phyloP scores from a whole-genome alignment of 1,140 invertebrate species.

The Magallana ariakensis region DNA sequence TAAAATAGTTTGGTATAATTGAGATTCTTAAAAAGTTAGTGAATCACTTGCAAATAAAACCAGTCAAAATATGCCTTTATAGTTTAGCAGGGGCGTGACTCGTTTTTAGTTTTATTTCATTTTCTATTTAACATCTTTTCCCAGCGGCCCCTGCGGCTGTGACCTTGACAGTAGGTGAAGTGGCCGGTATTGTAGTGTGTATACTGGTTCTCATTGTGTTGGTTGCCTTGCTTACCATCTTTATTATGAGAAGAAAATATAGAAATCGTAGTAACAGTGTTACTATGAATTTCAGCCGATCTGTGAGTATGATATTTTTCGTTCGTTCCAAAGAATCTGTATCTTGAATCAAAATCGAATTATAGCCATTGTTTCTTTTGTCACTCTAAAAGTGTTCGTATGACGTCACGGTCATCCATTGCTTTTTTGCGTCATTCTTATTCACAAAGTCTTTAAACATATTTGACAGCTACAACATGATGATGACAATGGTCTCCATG shows the following conservation, averaged over 20 bases:
- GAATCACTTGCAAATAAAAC: not conserved
- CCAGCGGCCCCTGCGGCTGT: not conserved
- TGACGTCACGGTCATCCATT: not conserved
- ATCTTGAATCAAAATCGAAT: too few relatives aligned
- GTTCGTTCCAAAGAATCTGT: too few relatives aligned
- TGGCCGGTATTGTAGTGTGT: constrained; percentile 61
- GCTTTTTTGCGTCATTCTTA: not conserved
- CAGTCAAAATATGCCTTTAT: not conserved
- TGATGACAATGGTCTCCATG: not conserved
- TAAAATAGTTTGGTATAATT: not conserved
- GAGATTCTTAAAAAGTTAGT: not conserved
- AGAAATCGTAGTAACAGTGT: not conserved
- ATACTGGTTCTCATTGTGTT: constrained; percentile 53
- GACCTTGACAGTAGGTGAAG: constrained; percentile 53
- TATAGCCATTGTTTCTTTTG: not conserved
- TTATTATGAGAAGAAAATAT: constrained; percentile 57
- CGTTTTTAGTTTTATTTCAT: not conserved
- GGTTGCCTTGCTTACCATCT: constrained; percentile 45
- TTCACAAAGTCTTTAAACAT: not conserved
- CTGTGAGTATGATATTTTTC: not conserved
- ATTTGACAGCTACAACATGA: not conserved
- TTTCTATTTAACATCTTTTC: not conserved
- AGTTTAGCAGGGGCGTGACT: not conserved
- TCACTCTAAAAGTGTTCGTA: not conserved
- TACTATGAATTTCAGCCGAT: not conserved